These are phyloP conservation scores for Serripes groenlandicus DNA, from an alignment of 2,888 invertebrate species.

Conservation along the genomic window DNA sequence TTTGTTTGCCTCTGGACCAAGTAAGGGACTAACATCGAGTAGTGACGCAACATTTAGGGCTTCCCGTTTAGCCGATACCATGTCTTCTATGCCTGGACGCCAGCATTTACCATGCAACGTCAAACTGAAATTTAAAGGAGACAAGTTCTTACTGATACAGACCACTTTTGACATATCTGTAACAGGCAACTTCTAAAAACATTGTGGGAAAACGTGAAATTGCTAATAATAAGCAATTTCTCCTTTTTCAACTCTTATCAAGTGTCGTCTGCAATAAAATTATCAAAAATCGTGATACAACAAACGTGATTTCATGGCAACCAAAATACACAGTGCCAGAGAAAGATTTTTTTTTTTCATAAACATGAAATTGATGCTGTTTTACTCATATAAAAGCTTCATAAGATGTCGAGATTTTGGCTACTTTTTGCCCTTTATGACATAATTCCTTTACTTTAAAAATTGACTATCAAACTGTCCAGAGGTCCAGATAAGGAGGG, in stretches of 20 bases:
- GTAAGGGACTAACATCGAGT: slow-evolving; percentile 76
- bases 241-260: background rate
- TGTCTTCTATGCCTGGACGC: slow-evolving; percentile 72
- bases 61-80: slow-evolving; percentile 76
- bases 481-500: too few relatives aligned
- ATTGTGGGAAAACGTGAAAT: background rate
- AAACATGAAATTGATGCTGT: too few relatives aligned
- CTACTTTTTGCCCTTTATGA: too few relatives aligned
- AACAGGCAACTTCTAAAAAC: background rate
- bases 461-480: too few relatives aligned
- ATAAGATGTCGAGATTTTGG: too few relatives aligned
- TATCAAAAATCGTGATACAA: too few relatives aligned
- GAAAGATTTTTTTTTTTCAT: too few relatives aligned
- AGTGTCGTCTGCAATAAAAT: too few relatives aligned
- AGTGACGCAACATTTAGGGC: slow-evolving; percentile 76
- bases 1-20: slow-evolving; percentile 80
- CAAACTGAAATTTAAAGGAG: slow-evolving; percentile 64
- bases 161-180: background rate
- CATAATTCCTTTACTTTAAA: too few relatives aligned
- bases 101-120: slow-evolving; percentile 77
- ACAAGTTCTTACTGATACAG: background rate
- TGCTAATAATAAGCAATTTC: background rate
- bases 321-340: too few relatives aligned
- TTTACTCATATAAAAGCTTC: too few relatives aligned
- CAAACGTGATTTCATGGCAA: too few relatives aligned